Base-by-base conservation (phyloP, 1,140 invertebrate genomes). In the Aricia agestis region DNA sequence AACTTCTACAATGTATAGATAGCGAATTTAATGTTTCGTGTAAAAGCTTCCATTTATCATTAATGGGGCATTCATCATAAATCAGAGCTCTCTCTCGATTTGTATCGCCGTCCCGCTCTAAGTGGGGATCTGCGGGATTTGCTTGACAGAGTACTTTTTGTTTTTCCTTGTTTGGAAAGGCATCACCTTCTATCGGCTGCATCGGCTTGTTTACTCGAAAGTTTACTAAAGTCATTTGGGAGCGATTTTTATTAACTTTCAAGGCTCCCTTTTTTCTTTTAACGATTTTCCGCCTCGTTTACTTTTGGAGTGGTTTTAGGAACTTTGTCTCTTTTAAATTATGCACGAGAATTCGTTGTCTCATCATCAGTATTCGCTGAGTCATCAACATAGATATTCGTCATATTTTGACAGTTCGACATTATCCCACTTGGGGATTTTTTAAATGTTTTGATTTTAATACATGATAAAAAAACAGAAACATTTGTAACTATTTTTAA, bases 221-320 rank as follows among this genome's bases (percentile, higher is more conserved):
- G 75, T 85, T 84, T 78, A 71, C 77, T 66, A 61, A 74, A 86
- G 82, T 87, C 82, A 84, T 87, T 86, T 83, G 82, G 84, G 81
- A 83, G 74, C 85, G 75, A 85, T 87, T 89, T 87, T 87, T 89
- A 89, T 87, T 87, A 89, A 89, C 82, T 85, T 84, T 81, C 78
- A 78, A 78, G 77, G 75, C 75, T 76, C 74, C 68, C n/a, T 65
- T 57, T 45, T 31, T 66, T 45, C 36, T 67, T 63, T 19, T 63
- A 63, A 63, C 59, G 59, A 63, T 63, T 63, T 19, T 11, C 18
- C 17, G 59, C 59, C 19, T 63, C 17, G 59, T 18, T 63, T 63
- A 63, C 59, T 63, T 59, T 19, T 11, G 59, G 73, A 74, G 81
- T 76, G 77, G 76, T 83, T 84, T 84, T 83, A 82, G 71, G 71